Base-by-base conservation (phyloP, 2,113 vertebrate species). In the Colius striatus region DNA sequence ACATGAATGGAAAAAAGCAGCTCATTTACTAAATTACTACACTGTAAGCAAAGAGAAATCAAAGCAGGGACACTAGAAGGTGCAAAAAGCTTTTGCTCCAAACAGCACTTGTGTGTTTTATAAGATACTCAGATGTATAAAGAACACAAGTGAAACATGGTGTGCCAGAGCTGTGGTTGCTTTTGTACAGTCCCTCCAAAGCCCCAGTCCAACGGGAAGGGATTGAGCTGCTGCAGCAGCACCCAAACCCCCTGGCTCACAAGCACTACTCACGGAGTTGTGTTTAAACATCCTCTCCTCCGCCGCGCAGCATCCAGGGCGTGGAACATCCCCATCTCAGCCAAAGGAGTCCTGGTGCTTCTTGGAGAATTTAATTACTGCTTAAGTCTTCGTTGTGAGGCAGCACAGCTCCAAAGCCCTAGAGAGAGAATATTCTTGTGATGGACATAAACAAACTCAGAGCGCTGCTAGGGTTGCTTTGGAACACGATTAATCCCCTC, bases 381-480 rank as follows among this genome's bases (percentile, higher is more conserved):
- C 71, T 89, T 54, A 94, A 88, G 43, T 96, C 89, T 94, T 96
- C 92, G 80, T 63, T 67, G 93, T 73, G 67, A 97, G 74, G 95
- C 36, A 95, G 90, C 86, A 61, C 67, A 93, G 92, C 84, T 94
- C 90, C 95, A 96, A 83, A 97, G 88, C 92, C 94, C 97, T 97
- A 61, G 70, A 90, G 70, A 96, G 73, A 96, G 57, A 94, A 81
- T 10, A 92, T 84, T 92, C 91, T 67, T 89, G 79, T 97, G 96
- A 96, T 88, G 94, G 62, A 97, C 82, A 84, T 51, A 73, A 95
- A 95, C 23, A 84, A 20, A 91, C 50, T 25, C 32, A 38, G 78
- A 83, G 36, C 1, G 16, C 72, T 70, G 92, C 83, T 84, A 88
- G 53, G 48, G 62, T 36, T 79, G 90, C 48, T 92, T 91, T 54